These are phyloP conservation scores for Scaptomyza pallida DNA, from an alignment of 1,140 invertebrate genomes.

Conservation along the genomic window DNA sequence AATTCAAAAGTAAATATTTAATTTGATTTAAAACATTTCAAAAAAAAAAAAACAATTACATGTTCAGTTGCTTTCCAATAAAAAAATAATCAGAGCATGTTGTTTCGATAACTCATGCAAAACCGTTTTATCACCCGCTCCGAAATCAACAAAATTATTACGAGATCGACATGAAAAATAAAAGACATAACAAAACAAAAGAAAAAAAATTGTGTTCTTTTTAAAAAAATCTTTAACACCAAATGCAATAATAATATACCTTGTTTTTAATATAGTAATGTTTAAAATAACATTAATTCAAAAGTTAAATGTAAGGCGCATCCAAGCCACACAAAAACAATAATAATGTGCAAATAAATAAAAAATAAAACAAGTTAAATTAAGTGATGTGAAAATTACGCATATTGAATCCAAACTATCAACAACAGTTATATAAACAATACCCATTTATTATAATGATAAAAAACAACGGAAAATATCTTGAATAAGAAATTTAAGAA, in stretches of 20 bases:
- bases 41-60: constrained; percentile 7
- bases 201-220: too few species aligned
- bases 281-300: constrained; percentile 53
- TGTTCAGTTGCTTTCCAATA: too few species aligned
- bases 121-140: too few species aligned
- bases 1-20: neutral
- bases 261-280: constrained; percentile 57
- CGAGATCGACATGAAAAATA: too few species aligned
- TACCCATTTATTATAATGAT: constrained; percentile 7
- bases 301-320: constrained; percentile 64
- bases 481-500: constrained; percentile 76
- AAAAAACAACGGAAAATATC: constrained; percentile 15
- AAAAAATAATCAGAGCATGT: too few species aligned
- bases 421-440: constrained; percentile 13
- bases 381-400: constrained; percentile 13
- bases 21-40: constrained; percentile 19
- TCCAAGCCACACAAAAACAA: constrained; percentile 61
- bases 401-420: constrained; percentile 41
- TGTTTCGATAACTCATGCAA: too few species aligned
- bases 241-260: constrained; percentile 9
- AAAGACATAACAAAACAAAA: too few species aligned
- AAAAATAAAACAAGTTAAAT: constrained; percentile 26
- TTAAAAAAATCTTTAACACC: too few species aligned
- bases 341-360: constrained; percentile 26
- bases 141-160: too few species aligned